phyloP scores from a whole-genome alignment of 2,888 invertebrate genomes.

The Hyposoter dolosus region DNA sequence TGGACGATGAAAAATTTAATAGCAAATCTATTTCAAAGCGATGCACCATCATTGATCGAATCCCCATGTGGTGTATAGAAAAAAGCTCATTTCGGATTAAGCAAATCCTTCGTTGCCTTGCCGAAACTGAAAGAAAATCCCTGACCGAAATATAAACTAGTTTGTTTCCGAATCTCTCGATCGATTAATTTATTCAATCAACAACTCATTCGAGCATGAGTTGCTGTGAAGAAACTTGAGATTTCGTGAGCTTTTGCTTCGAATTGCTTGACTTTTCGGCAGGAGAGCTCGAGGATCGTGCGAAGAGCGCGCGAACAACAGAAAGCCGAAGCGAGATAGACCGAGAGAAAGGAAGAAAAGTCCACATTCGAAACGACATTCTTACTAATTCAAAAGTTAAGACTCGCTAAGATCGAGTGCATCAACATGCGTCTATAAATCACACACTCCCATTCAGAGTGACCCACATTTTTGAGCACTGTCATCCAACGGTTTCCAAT shows the following conservation, averaged over 20 bases:
- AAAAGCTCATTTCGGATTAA: background rate
- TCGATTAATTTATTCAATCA: conserved; percentile 15
- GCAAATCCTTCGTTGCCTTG: background rate
- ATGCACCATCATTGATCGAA: background rate
- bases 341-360: conserved; percentile 17
- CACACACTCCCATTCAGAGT: background rate
- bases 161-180: background rate
- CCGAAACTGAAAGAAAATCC: background rate
- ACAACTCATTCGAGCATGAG: background rate
- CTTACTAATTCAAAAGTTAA: conserved; percentile 61
- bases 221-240: conserved; percentile 10
- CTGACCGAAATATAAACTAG: background rate
- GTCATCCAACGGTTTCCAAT: too few species aligned
- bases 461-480: background rate
- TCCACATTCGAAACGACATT: conserved; percentile 44
- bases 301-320: conserved; percentile 6
- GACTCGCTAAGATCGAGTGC: conserved; percentile 4
- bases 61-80: background rate
- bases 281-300: conserved; percentile 13
- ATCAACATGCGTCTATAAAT: background rate
- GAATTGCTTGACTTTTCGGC: conserved; percentile 24
- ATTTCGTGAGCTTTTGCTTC: conserved; percentile 31
- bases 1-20: background rate
- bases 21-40: background rate
- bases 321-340: background rate